Conservation (phyloP, 2,113 vertebrate species). For the Tiliqua scincoides region DNA sequence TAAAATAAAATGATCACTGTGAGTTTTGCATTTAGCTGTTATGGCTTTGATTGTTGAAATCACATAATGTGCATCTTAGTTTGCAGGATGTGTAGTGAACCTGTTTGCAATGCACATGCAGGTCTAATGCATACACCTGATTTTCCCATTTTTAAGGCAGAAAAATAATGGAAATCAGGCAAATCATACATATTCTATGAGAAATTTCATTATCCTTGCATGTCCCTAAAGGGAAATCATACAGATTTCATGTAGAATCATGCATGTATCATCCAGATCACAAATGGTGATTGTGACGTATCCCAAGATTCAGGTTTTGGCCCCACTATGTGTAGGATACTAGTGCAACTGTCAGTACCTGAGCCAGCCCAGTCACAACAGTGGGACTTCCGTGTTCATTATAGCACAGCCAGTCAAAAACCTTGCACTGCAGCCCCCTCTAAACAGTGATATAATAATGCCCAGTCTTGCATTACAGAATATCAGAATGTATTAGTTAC, state of each 20-base stretch:
- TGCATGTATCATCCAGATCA: background rate
- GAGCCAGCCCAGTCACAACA: background rate
- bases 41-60: background rate
- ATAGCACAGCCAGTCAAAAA: constrained; percentile 28
- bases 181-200: background rate
- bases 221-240: background rate
- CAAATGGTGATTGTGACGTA: too few relatives aligned
- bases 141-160: background rate
- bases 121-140: background rate
- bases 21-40: background rate
- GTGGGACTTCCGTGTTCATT: constrained; percentile 27
- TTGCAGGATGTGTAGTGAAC: too few relatives aligned
- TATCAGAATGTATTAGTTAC: background rate
- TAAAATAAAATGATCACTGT: background rate
- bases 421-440: constrained; percentile 31
- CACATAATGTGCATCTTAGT: too few relatives aligned
- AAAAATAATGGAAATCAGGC: background rate
- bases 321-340: background rate
- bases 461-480: constrained; percentile 2
- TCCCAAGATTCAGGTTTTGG: background rate
- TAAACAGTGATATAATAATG: constrained; percentile 24
- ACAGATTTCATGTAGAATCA: background rate
- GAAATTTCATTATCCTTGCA: background rate
- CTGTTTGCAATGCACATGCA: background rate
- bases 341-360: background rate